Evolutionary conservation across 2,797 vertebrate species (phyloP).

Genomic region (Artibeus jamaicensis): DNA sequence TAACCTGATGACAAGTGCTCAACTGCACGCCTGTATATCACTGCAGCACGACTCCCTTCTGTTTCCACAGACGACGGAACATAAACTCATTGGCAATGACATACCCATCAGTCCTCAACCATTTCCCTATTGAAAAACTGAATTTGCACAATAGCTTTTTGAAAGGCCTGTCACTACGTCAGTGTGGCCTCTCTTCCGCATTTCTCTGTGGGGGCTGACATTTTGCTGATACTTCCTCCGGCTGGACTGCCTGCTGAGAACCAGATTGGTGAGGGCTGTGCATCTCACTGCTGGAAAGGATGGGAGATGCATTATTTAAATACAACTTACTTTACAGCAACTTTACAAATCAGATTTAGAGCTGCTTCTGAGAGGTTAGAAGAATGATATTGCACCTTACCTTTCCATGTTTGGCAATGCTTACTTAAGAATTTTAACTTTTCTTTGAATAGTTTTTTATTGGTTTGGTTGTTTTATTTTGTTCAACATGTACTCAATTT

Average conservation of each 20-base stretch:
- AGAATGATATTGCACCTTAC: background rate
- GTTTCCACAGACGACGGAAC: background rate
- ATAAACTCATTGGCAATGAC: background rate
- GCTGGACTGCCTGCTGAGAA: slow-evolving; percentile 80
- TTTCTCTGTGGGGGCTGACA: slow-evolving; percentile 83
- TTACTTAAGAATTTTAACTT: slow-evolving; percentile 37
- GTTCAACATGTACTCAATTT: background rate
- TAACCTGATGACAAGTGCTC: background rate
- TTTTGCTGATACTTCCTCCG: slow-evolving; percentile 84
- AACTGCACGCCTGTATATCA: background rate
- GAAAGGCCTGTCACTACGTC: slow-evolving; percentile 79
- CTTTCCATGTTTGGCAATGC: background rate
- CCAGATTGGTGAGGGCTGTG: slow-evolving; percentile 83
- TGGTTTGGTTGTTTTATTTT: slow-evolving; percentile 8
- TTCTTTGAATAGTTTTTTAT: background rate
- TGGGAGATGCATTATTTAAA: slow-evolving; percentile 79
- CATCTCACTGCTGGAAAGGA: slow-evolving; percentile 77
- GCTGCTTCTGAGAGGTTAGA: background rate
- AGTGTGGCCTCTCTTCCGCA: slow-evolving; percentile 72
- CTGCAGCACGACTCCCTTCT: background rate
- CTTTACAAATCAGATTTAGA: slow-evolving; percentile 65
- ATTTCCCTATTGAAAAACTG: slow-evolving; percentile 51
- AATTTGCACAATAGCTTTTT: slow-evolving; percentile 77
- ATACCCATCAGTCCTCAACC: slow-evolving; percentile 2
- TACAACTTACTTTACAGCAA: slow-evolving; percentile 70